Evolutionary conservation across 2,113 vertebrate genomes (phyloP), one percentile per base, ranked within the genome.

Genomic region (Heterocephalus glaber): DNA sequence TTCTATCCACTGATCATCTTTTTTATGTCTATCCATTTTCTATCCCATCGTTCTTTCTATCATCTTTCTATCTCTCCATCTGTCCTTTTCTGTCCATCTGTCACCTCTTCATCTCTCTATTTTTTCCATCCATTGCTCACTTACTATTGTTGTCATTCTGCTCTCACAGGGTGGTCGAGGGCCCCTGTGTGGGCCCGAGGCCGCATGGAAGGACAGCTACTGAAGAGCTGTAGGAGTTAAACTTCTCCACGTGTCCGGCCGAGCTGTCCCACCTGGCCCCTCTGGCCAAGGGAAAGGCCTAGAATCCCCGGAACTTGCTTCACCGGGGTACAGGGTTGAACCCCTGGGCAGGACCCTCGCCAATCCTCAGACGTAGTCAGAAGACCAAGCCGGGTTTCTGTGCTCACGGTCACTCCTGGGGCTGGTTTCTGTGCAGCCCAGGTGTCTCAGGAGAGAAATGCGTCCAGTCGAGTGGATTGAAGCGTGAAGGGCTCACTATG

Each of bases 281-380:
- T 58, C 30, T 20, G 76, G 60, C 72, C 33, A 13, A 30, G 35
- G 11, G 0, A 5, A 49, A 13, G 33, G 7, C 11, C 56, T 22
- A 58, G 79, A 60, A 22, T 17, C 11, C 35, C 41, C n/a, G 72
- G 24, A 8, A 14, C 22, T 2, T 1, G 20, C 3, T 14, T 76
- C 35, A 1, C 30, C 22, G 24, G 10, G 26, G 13, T 11, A 0
- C 5, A n/a, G 3, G 19, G 1, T 16, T 7, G 28, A 58, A 3
- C 12, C 5, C 16, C 24, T 0, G 0, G 24, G 26, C 1, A 35
- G 58, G 47, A 41, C 33, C 28, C 28, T 24, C 9, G 2, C 20
- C 19, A 68, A n/a, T 33, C 61, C 47, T 26, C 28, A 33, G 72
- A 35, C 0, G 0, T 1, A 20, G 11, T 13, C 7, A 41, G 61